phyloP scores from a whole-genome alignment of 2,797 vertebrate species.

The Hoplostethus mediterraneus region DNA sequence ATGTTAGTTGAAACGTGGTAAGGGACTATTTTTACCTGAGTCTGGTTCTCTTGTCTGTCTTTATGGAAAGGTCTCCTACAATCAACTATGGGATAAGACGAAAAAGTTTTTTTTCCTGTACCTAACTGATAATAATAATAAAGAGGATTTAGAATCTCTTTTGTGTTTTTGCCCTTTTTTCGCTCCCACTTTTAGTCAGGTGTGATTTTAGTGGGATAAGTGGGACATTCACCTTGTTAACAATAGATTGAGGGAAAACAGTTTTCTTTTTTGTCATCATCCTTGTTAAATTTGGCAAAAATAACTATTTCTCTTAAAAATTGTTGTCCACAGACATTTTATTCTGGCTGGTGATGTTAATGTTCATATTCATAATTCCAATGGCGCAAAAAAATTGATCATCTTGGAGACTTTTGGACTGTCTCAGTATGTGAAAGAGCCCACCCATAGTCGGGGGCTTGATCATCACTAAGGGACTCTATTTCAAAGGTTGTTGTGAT shows the following conservation, averaged over 20 bases:
- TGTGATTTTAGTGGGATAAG: background rate
- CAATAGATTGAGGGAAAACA: too few relatives aligned
- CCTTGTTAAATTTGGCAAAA: background rate
- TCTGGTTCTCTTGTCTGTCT: conserved; percentile 66
- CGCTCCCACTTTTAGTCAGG: background rate
- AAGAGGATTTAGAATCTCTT: conserved; percentile 62
- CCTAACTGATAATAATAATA: conserved; percentile 75
- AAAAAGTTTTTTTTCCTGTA: conserved; percentile 67
- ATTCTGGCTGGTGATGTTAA: background rate
- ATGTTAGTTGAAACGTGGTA: conserved; percentile 29
- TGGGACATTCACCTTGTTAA: background rate
- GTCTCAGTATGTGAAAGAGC: too few relatives aligned
- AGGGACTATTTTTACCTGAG: conserved; percentile 56
- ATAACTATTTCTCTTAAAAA: background rate
- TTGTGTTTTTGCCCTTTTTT: conserved; percentile 4
- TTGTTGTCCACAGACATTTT: background rate
- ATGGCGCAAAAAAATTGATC: too few relatives aligned
- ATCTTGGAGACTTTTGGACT: too few relatives aligned
- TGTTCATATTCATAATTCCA: too few relatives aligned
- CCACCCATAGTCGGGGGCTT: too few relatives aligned
- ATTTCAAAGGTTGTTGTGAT: too few relatives aligned
- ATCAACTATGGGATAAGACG: conserved; percentile 63
- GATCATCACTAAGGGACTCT: too few relatives aligned
- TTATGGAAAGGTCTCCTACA: conserved; percentile 62
- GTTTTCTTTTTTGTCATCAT: background rate